These are phyloP conservation scores for Drosophila quinaria DNA, from an alignment of 2,888 invertebrate species.

Conservation along the genomic window DNA sequence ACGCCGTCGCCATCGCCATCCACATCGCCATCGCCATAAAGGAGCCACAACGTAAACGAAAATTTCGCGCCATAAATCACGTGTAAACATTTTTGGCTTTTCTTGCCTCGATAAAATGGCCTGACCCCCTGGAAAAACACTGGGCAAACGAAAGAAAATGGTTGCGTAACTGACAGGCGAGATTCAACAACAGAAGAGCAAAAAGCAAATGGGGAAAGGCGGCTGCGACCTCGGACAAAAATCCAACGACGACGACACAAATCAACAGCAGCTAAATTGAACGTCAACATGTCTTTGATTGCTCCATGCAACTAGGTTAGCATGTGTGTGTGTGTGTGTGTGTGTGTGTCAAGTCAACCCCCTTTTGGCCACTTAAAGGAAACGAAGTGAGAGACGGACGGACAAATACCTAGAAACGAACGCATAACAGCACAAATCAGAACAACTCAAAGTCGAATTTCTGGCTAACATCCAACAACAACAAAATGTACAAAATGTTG, in stretches of 20 bases:
- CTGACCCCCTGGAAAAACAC: constrained; percentile 11
- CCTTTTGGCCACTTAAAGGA: constrained; percentile 40
- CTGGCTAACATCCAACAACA: constrained; percentile 40
- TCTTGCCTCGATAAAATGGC: constrained; percentile 38
- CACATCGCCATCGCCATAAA: constrained; percentile 18
- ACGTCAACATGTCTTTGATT: constrained; percentile 77
- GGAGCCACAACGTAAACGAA: constrained; percentile 59
- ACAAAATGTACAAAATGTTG: constrained; percentile 16
- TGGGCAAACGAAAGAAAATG: constrained; percentile 30
- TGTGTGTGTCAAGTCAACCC: constrained; percentile 9
- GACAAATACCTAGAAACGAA: constrained; percentile 1
- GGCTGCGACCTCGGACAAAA: constrained; percentile 43
- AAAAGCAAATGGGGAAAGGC: constrained; percentile 30
- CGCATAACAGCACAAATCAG: constrained; percentile 5
- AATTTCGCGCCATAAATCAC: constrained; percentile 77
- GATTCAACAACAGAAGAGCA: constrained; percentile 32
- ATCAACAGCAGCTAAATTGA: constrained; percentile 75
- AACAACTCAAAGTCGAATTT: constrained; percentile 48
- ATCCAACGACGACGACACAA: constrained; percentile 58
- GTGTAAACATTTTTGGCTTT: constrained; percentile 58
- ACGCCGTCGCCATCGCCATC: constrained; percentile 13
- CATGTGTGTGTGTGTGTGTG: constrained; percentile 2
- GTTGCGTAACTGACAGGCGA: constrained; percentile 66
- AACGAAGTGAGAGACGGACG: constrained; percentile 35
- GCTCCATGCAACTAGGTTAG: constrained; percentile 44